Percentiles rank a stretch among this genome's conserved stretches.
phyloP scores from a whole-genome alignment of 2,888 invertebrate species.

The Arrhopalites spinosus region DNA sequence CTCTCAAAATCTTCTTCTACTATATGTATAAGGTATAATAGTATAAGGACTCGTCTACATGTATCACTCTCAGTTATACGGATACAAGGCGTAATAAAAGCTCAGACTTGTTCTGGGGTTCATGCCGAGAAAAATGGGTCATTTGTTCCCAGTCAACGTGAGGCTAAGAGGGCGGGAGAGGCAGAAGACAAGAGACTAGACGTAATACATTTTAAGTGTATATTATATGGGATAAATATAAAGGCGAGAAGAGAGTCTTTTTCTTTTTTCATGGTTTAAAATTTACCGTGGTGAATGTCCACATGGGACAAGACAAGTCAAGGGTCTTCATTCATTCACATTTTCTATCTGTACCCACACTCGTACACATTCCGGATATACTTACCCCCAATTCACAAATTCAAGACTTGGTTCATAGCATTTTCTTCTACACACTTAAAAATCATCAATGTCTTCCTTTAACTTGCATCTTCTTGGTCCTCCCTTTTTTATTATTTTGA shows the following conservation, averaged over 20 bases:
- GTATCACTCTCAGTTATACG: no score
- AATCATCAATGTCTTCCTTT: no score
- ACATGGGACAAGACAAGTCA: conserved; percentile 4
- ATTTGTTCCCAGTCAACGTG: conserved; percentile 5
- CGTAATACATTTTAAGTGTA: no score
- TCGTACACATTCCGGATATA: background rate
- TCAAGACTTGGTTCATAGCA: background rate
- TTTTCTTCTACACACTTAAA: background rate
- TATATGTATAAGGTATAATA: no score
- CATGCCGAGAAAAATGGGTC: conserved; percentile 15
- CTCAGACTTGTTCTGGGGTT: background rate
- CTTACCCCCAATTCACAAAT: background rate
- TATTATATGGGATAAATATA: no score
- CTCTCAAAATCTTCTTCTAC: no score
- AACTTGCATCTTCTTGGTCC: background rate
- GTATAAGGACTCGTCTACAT: no score
- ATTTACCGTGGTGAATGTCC: background rate
- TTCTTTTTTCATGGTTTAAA: background rate
- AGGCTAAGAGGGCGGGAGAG: background rate
- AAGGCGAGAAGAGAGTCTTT: background rate
- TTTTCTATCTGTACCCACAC: background rate
- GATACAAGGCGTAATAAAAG: background rate
- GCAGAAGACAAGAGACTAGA: no score
- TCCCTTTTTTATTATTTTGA: background rate
- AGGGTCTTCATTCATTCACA: background rate